Evolutionary conservation across 2,888 invertebrate species (phyloP).

Genomic region (Autographa gamma): DNA sequence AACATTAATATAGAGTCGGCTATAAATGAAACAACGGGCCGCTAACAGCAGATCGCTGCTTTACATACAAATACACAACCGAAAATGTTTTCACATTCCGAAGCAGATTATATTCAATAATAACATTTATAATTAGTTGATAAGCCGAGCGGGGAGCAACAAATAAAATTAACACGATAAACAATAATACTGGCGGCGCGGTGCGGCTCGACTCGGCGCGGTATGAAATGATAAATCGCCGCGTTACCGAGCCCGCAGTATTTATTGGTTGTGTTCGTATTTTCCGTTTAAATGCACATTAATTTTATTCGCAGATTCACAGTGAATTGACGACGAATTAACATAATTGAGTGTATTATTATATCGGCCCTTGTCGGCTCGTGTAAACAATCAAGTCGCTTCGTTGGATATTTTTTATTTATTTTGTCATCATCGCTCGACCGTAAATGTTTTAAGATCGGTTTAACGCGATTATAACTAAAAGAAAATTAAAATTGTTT

Average conservation of each 20-base stretch:
- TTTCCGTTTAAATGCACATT: conserved; percentile 86
- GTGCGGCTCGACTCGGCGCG: conserved; percentile 53
- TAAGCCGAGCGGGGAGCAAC: conserved; percentile 79
- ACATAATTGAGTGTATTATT: conserved; percentile 84
- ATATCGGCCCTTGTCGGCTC: conserved; percentile 73
- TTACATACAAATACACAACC: conserved; percentile 74
- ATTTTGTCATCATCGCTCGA: conserved; percentile 50
- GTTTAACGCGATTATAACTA: conserved; percentile 29
- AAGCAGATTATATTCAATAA: conserved; percentile 78
- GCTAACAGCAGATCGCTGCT: conserved; percentile 65
- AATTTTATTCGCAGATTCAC: conserved; percentile 86
- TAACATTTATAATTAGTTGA: conserved; percentile 81
- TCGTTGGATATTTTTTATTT: conserved; percentile 64
- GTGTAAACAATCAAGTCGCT: conserved; percentile 65
- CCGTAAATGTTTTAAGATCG: conserved; percentile 35
- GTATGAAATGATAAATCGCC: conserved; percentile 84
- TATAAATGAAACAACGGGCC: conserved; percentile 72
- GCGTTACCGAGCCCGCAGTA: conserved; percentile 75
- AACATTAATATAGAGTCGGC: conserved; percentile 75
- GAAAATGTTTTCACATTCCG: conserved; percentile 82
- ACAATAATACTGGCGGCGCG: conserved; percentile 76
- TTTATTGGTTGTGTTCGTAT: conserved; percentile 85
- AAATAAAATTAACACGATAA: conserved; percentile 87
- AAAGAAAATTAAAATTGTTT: conserved; percentile 16
- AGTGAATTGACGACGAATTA: conserved; percentile 84